phyloP scores from a whole-genome alignment of 1,140 invertebrate species.

The Cotesia vestalis region DNA sequence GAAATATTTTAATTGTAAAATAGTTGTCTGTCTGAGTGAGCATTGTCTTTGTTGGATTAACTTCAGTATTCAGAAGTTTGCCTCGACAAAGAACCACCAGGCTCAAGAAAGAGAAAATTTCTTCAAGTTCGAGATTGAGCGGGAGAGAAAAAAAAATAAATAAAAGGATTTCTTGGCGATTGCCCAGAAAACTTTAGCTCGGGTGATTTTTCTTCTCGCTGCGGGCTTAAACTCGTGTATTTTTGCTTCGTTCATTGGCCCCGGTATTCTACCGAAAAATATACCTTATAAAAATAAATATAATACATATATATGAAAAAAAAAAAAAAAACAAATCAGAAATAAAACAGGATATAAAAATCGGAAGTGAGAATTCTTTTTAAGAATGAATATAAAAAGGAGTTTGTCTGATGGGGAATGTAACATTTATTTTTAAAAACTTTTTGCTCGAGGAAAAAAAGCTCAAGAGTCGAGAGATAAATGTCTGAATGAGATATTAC shows the following conservation, averaged over 20 bases:
- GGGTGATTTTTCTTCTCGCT: slow-evolving; percentile 27
- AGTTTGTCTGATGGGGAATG: too few species aligned
- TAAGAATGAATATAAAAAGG: too few species aligned
- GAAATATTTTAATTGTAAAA: slow-evolving; percentile 41
- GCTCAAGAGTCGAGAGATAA: too few species aligned
- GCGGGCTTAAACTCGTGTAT: neutral
- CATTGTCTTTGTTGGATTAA: slow-evolving; percentile 37
- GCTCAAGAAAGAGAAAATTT: too few species aligned
- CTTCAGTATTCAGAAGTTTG: slow-evolving; percentile 33
- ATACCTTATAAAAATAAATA: slow-evolving; percentile 10
- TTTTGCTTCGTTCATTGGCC: slow-evolving; percentile 17
- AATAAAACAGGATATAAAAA: too few species aligned
- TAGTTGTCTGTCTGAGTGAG: slow-evolving; percentile 26
- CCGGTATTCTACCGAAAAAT: neutral
- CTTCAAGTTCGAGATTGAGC: too few species aligned
- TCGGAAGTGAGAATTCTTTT: too few species aligned
- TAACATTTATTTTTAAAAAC: too few species aligned
- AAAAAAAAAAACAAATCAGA: too few species aligned
- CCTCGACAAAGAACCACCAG: slow-evolving; percentile 18
- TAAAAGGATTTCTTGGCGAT: slow-evolving; percentile 26
- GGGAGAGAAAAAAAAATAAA: neutral
- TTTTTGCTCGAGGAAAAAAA: too few species aligned
- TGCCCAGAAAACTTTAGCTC: slow-evolving; percentile 32
- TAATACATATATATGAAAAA: neutral
- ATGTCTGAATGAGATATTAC: too few species aligned